Evolutionary conservation across 2,113 vertebrate genomes (phyloP), one percentile per base, ranked within the genome.

Genomic region (Prunella himalayana): DNA sequence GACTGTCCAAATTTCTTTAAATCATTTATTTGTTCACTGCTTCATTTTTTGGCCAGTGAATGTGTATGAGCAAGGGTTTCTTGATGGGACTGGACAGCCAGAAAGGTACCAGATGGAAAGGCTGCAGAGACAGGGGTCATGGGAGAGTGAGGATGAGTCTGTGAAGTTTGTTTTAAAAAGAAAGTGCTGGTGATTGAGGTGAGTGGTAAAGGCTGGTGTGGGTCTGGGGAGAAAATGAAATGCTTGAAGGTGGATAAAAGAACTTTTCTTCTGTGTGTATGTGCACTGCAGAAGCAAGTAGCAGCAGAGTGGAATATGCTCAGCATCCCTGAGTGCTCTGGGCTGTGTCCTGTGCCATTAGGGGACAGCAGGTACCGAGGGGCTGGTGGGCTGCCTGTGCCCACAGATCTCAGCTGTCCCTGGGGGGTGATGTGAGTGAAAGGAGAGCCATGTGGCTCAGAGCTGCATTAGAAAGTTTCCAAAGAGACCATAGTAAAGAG

Each of bases 41-140:
- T 73, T 75, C 71, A 23, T 35, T 59, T 88, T 70, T 61, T 92
- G 72, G 44, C 69, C 53, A 49, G n/a, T 13, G 49, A 88, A 73
- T 37, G 5, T 61, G 33, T 37, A 35, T 65, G 61, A 88, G 69
- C 6, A 4, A 86, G 41, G 49, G 33, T 88, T 83, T 88, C 64
- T 86, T 81, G 60, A 90, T 81, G 45, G 76, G 51, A 53, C 60
- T 82, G 86, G 88, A 79, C 82, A 95, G 60, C 61, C 61, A 88
- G 65, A 84, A 94, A 83, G 19, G 56, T 84, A 60, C 57, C 90
- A 95, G 80, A 76, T 92, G 88, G 95, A 84, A 83, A 69, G 49
- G 51, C 0, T 96, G 68, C 82, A 68, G 71, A 49, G 24, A 66
- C 1, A 2, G 18, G 54, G 82, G 53, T 88, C 82, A 45, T 9